These are phyloP conservation scores for Scelioninae gen. 1 DNA, from an alignment of 2,888 invertebrate genomes.

Conservation along the genomic window DNA sequence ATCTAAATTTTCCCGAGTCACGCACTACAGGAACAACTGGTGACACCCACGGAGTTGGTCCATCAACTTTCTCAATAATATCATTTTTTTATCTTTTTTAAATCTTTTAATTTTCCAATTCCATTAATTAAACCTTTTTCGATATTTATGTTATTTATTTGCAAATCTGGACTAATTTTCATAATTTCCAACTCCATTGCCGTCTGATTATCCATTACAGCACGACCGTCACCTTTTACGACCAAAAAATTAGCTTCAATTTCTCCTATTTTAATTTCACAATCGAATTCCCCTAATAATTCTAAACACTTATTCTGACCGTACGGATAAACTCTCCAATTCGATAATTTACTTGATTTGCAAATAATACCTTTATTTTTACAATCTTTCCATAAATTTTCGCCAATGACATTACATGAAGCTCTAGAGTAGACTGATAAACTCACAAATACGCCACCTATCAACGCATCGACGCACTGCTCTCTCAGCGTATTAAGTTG, in stretches of 20 bases:
- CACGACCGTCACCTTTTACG: constrained; percentile 14
- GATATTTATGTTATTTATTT: neutral
- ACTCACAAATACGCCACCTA: constrained; percentile 65
- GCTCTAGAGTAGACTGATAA: constrained; percentile 68
- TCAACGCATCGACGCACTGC: neutral
- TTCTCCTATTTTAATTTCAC: constrained; percentile 53
- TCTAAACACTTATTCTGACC: constrained; percentile 61
- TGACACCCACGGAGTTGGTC: constrained; percentile 73
- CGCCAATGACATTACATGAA: constrained; percentile 68
- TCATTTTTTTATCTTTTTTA: constrained; percentile 59
- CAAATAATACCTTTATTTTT: constrained; percentile 51
- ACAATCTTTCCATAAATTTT: constrained; percentile 63
- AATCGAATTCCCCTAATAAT: constrained; percentile 70
- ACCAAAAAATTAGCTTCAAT: constrained; percentile 64
- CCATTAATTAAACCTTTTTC: neutral
- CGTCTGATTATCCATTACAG: constrained; percentile 69
- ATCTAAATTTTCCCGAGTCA: constrained; percentile 63
- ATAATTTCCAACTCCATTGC: constrained; percentile 66
- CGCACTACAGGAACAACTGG: constrained; percentile 75
- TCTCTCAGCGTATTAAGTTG: neutral
- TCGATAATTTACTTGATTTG: constrained; percentile 56
- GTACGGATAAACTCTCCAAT: constrained; percentile 68
- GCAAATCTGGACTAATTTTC: constrained; percentile 65
- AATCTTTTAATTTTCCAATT: constrained; percentile 75
- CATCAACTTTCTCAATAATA: constrained; percentile 12